Percentiles rank a stretch among this genome's conserved stretches.
Conservation (phyloP, 2,888 invertebrate species). For the Molanna angustata region DNA sequence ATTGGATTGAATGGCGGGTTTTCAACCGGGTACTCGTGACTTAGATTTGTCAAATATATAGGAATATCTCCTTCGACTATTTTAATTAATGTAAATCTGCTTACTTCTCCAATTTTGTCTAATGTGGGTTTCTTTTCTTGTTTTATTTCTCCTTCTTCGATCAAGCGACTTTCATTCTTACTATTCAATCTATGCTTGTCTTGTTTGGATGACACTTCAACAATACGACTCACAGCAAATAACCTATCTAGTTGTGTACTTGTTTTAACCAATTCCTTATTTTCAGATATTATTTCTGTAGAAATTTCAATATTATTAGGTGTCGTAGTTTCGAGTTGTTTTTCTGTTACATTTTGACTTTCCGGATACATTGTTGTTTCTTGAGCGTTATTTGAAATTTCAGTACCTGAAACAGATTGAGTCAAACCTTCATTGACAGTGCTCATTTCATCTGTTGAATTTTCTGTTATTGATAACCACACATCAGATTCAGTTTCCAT, state of each 20-base stretch:
- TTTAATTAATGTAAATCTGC: constrained; percentile 65
- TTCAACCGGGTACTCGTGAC: constrained; percentile 52
- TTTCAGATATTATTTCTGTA: constrained; percentile 42
- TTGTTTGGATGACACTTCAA: constrained; percentile 65
- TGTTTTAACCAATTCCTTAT: constrained; percentile 43
- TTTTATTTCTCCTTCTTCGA: constrained; percentile 53
- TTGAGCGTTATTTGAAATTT: constrained; percentile 40
- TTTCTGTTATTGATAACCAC: constrained; percentile 36
- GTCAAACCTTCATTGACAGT: constrained; percentile 34
- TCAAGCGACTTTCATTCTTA: constrained; percentile 52
- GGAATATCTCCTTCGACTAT: constrained; percentile 61
- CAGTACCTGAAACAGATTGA: neutral
- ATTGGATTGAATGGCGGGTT: constrained; percentile 52
- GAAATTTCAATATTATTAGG: constrained; percentile 35
- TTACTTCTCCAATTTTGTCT: constrained; percentile 68
- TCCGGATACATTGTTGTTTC: no score
- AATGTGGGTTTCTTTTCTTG: constrained; percentile 60
- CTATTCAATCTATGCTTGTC: constrained; percentile 58
- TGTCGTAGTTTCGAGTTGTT: constrained; percentile 35
- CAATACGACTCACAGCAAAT: constrained; percentile 66
- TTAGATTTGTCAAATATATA: constrained; percentile 50
- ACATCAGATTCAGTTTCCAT: constrained; percentile 23
- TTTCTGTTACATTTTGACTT: constrained; percentile 43
- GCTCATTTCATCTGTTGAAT: constrained; percentile 30
- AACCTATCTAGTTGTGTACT: constrained; percentile 53